Evolutionary conservation across 2,888 invertebrate species (phyloP).

Genomic region (Caradrina kadenii): DNA sequence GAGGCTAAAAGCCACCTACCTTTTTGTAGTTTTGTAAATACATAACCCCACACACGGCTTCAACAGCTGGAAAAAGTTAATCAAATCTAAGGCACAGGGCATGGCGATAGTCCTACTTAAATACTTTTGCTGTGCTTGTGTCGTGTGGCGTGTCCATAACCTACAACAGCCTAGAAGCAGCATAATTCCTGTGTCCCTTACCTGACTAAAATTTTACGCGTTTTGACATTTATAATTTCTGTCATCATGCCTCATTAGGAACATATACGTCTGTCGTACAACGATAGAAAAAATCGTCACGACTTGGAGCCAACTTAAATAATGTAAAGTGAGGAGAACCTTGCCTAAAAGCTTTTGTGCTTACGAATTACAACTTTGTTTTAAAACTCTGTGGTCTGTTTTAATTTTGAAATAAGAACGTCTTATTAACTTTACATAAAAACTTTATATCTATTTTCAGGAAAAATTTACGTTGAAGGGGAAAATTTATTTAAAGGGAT

Average conservation of each 20-base stretch:
- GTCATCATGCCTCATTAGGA: too few species aligned
- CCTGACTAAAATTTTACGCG: too few species aligned
- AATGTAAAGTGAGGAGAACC: too few species aligned
- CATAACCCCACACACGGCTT: neutral
- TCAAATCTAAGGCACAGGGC: neutral
- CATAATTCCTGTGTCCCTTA: too few species aligned
- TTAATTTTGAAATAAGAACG: too few species aligned
- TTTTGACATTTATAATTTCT: too few species aligned
- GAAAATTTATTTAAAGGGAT: conserved; percentile 77
- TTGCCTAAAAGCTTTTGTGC: too few species aligned
- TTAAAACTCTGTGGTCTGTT: too few species aligned
- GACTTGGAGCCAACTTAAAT: neutral
- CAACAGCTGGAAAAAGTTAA: neutral
- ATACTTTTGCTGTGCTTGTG: neutral
- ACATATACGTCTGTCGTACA: neutral
- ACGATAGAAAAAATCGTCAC: neutral
- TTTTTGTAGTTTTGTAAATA: neutral
- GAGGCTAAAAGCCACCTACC: neutral
- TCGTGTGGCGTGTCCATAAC: neutral
- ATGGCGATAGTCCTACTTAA: neutral
- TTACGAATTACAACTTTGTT: too few species aligned
- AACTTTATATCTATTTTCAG: conserved; percentile 67
- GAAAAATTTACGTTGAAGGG: conserved; percentile 73
- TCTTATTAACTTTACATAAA: neutral
- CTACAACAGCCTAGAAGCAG: neutral